Base-by-base conservation (phyloP, 2,888 invertebrate genomes). In the Heliconius charithonia region DNA sequence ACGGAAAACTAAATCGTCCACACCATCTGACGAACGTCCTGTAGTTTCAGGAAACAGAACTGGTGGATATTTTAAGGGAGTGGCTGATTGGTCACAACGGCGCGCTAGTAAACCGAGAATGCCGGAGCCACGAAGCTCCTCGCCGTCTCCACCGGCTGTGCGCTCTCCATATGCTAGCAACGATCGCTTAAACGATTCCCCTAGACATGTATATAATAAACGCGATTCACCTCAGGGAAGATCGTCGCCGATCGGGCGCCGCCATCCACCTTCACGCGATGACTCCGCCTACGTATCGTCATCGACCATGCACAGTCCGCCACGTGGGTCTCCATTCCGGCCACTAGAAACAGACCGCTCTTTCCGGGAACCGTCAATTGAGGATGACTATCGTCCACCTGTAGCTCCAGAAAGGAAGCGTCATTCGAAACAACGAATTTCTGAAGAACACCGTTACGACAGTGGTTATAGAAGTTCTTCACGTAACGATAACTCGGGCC, bases 11-110 rank as follows among this genome's bases (percentile, higher is more conserved):
- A 95, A 95, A 84, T 95, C 95, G 4, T 94, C 95, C 32, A 94
- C 95, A 3, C 94, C 95, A 0, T 95, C 95, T 1, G 95, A 95
- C 84, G 95, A 95, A 85, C 91, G 94, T 77, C 86, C 91, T 25
- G 89, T 89, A 65, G 92, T 90, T 66, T 90, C 95, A 56, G 88
- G 89, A 66, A 93, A 93, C 82, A 92, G 93, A 70, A 95, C 90
- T 78, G 94, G 91, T 83, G 96, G 96, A 72, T 97, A 96, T 86
- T 97, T 96, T 86, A 97, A 97, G 84, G 97, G 97, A 32, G 96
- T 97, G 77, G 97, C 96, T 76, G 97, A 98, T 85, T 97, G 98
- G 97, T 96, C 96, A 2, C 97, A 97, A 86, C 95, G 97, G 77
- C 95, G 95, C 75, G 95, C 95, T 65, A 92, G 88, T 76, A 95